phyloP scores from a whole-genome alignment of 2,797 vertebrate species.

The Sebastes hubbsi region DNA sequence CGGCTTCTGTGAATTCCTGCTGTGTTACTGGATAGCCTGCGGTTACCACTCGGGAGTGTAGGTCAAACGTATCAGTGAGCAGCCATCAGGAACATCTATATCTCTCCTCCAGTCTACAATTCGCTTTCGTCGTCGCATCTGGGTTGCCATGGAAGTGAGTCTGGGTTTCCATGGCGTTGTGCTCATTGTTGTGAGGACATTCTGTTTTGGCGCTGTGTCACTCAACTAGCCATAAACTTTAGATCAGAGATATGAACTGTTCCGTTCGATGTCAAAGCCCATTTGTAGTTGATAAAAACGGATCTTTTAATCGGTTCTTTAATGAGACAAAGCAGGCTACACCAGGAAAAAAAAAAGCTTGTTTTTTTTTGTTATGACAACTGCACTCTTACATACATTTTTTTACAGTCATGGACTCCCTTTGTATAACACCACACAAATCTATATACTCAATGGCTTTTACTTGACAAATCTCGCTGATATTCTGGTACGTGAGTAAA shows the following conservation, averaged over 20 bases:
- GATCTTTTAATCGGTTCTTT: constrained; percentile 76
- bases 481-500: constrained; percentile 53
- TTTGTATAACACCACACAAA: constrained; percentile 85
- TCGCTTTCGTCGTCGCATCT: constrained; percentile 45
- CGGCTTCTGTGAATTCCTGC: constrained; percentile 68
- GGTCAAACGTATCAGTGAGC: constrained; percentile 82
- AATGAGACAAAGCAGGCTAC: constrained; percentile 87
- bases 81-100: constrained; percentile 66
- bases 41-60: constrained; percentile 61
- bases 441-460: constrained; percentile 85
- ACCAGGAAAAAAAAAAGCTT: constrained; percentile 78
- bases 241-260: constrained; percentile 36
- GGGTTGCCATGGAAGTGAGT: constrained; percentile 62
- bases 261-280: constrained; percentile 27
- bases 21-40: constrained; percentile 64
- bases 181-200: constrained; percentile 50
- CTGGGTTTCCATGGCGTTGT: constrained; percentile 51
- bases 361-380: constrained; percentile 79
- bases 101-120: constrained; percentile 35
- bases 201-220: constrained; percentile 17
- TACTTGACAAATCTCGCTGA: constrained; percentile 67
- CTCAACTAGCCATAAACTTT: background rate
- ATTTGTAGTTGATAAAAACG: constrained; percentile 74
- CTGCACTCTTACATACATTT: constrained; percentile 86
- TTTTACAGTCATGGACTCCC: constrained; percentile 84